Percentiles rank a stretch among this genome's conserved stretches.
Conservation (phyloP, 2,797 vertebrate genomes). For the Notoglanidium macrostoma region DNA sequence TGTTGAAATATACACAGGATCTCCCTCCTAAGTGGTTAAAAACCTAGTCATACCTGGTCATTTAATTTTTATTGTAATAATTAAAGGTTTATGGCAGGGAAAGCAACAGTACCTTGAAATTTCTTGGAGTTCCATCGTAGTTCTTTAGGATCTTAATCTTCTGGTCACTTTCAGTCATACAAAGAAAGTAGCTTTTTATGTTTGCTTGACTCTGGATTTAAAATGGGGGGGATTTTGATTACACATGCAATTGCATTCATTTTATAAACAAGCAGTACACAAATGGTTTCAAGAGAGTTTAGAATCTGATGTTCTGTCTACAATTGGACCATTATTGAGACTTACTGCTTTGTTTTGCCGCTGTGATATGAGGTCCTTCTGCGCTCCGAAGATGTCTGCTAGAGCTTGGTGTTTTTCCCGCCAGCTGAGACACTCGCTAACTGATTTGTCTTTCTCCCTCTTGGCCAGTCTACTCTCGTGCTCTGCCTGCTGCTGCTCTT, state of each 20-base stretch:
- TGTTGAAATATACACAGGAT: slow-evolving; percentile 74
- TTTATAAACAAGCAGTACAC: background rate
- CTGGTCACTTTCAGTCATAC: slow-evolving; percentile 79
- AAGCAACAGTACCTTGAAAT: slow-evolving; percentile 68
- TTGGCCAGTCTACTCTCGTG: slow-evolving; percentile 65
- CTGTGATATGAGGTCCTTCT: slow-evolving; percentile 72
- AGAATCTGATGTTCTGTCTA: background rate
- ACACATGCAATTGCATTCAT: background rate
- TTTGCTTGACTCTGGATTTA: slow-evolving; percentile 75
- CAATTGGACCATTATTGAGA: background rate
- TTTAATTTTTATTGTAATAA: background rate
- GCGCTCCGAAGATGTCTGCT: slow-evolving; percentile 58
- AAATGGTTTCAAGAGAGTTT: background rate
- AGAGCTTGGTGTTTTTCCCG: slow-evolving; percentile 69
- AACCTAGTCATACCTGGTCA: background rate
- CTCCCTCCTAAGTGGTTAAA: slow-evolving; percentile 69
- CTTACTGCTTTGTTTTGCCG: slow-evolving; percentile 74
- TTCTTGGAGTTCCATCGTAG: slow-evolving; percentile 68
- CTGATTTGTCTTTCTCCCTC: slow-evolving; percentile 67
- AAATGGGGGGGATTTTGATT: background rate
- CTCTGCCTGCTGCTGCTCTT: slow-evolving; percentile 68
- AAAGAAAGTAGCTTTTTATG: slow-evolving; percentile 79
- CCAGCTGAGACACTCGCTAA: slow-evolving; percentile 70
- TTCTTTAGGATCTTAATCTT: slow-evolving; percentile 77
- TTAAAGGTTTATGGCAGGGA: background rate